Evolutionary conservation across 2,888 invertebrate species (phyloP).

Genomic region (Drosophila eohydei): DNA sequence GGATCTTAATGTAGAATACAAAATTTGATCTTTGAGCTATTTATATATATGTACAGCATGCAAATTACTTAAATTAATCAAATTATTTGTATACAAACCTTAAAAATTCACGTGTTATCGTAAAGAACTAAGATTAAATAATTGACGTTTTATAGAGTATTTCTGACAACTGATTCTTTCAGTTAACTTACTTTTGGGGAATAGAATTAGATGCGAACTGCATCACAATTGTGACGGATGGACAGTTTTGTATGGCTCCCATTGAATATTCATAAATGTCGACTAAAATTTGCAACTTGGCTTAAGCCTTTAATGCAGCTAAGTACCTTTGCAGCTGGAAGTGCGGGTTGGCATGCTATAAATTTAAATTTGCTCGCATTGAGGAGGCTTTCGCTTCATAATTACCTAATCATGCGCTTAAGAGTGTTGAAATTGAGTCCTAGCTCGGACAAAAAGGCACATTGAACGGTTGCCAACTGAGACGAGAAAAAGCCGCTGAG

Average conservation of each 20-base stretch:
- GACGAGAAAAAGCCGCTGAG: slow-evolving; percentile 33
- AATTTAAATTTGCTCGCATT: background rate
- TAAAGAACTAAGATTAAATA: background rate
- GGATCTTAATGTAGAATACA: background rate
- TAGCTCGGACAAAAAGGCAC: background rate
- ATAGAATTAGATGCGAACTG: no score
- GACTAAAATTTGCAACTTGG: background rate
- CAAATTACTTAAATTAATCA: background rate
- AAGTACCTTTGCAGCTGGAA: background rate
- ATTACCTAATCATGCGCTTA: background rate
- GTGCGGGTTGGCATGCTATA: background rate
- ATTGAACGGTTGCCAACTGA: slow-evolving; percentile 22
- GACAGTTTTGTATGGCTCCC: background rate
- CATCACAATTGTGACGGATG: no score
- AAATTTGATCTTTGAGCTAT: background rate
- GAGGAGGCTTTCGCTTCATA: slow-evolving; percentile 2
- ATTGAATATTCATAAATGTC: slow-evolving; percentile 3
- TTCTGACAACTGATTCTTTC: background rate
- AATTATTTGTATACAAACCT: background rate
- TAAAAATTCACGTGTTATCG: background rate
- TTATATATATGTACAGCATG: background rate
- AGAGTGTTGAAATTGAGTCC: slow-evolving; percentile 1
- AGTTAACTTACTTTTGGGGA: no score
- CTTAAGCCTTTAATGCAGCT: background rate
- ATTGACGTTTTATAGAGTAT: background rate